Base-by-base conservation (phyloP, 2,113 vertebrate species). In the Centrocercus urophasianus region DNA sequence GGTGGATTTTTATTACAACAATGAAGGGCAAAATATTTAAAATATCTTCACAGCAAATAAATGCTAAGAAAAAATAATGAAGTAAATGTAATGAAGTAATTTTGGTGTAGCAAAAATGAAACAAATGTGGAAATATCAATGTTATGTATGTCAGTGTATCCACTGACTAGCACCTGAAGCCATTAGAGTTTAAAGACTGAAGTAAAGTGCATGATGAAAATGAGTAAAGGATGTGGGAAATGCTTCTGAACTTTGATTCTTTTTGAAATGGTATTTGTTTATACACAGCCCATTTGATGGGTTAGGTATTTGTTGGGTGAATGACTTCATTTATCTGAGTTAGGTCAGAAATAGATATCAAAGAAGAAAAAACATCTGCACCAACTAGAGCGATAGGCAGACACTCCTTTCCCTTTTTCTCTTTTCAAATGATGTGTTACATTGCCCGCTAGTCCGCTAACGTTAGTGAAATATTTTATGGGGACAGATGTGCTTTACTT, bases 121-220 rank as follows among this genome's bases (percentile, higher is more conserved):
- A 66, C 34, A 78, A 88, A 28, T 71, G 42, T 34, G 56, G 25
- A 73, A 38, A 80, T 80, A 88, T 63, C 3, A 8, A 13, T 16
- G 21, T 89, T 91, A 50, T 13, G 2, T 50, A 80, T 83, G 84
- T 17, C 42, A 43, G 6, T 43, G 42, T 43, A 91, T 30, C 63
- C 32, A 30, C 8, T 91, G 84, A 87, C 75, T 13, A 77, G 64
- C 82, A 92, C 80, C 86, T 88, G 61, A 76, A 78, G 36, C 11
- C 30, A 38, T 17, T 15, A 20, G 70, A 52, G 47, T 63, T 90
- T 75, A 65, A 73, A 91, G 56, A 73, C 21, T 24, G 77, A 67
- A 92, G 86, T 69, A 78, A 95, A 94, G 86, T 36, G 13, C 42
- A 30, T 61, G 13, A 84, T 78, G 81, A 75, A 74, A 30, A 47